Evolutionary conservation across 1,140 invertebrate genomes (phyloP), one percentile per base, ranked within the genome.

Genomic region (Andrena cerasifolii): DNA sequence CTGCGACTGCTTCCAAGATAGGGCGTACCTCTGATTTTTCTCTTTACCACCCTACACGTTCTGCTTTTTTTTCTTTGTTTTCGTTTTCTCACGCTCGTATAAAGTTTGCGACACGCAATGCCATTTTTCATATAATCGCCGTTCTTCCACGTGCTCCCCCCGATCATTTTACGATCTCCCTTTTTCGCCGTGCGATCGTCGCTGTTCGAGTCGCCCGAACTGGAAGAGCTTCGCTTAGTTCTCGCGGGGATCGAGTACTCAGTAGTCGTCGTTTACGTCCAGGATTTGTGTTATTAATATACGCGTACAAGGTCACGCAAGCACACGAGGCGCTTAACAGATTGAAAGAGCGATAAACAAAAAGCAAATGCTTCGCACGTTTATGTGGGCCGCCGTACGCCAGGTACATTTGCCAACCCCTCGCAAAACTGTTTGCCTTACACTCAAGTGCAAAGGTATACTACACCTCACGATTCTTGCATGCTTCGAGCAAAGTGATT

Each of bases 351-450:
- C 3, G 43, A 56, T 14, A 28, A 56, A 16, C 16, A 58, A 28
- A 47, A 68, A 79, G 70, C 85, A 40, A 3, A 5, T 10, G 80
- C 83, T 90, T 90, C 87, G 85, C 89, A 82, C 88, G 83, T 85
- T 83, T 85, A 89, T 85, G 75, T 87, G 86, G 79, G 84, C 82
- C 86, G 63, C 86, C 88, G 67, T 84, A 86, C 77, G 80, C 76
- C 89, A 90, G 88, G 89, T 90, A 89, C 88, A 90, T 89, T 90
- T 85, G 83, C 81, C 84, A 85, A 26, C 77, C 63, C 66, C 74
- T 59, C 45, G 76, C 59, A 68, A 75, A 75, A 61, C 67, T 72
- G 75, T 73, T 73, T 70, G 66, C 45, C 74, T 77, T 77, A 77
- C 66, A 70, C 45, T 71, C 51, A 40, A 40, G 56, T 71, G 74